phyloP scores from a whole-genome alignment of 1,140 invertebrate genomes.

The Philopotamus ludificatus region DNA sequence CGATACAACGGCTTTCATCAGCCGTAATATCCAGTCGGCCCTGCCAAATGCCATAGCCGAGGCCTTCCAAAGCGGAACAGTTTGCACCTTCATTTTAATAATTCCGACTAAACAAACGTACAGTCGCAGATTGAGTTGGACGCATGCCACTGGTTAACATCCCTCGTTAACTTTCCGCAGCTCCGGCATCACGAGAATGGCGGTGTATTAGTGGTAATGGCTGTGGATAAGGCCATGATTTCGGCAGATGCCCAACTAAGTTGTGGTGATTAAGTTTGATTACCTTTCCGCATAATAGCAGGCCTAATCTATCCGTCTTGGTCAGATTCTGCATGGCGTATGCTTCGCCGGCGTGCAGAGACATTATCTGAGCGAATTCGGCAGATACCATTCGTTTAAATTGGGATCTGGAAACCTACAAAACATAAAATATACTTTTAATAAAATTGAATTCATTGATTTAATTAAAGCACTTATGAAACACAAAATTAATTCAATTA shows the following conservation, averaged over 20 bases:
- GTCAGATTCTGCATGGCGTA: constrained; percentile 88
- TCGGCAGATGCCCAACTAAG: no score
- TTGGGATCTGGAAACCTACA: constrained; percentile 69
- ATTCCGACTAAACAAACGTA: not conserved
- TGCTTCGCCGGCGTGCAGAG: constrained; percentile 79
- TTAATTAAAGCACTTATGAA: no score
- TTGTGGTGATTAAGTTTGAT: no score
- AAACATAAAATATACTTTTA: constrained; percentile 1
- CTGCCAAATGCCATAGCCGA: constrained; percentile 20
- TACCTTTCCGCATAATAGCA: constrained; percentile 77
- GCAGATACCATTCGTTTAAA: constrained; percentile 79
- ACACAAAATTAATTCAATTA: no score
- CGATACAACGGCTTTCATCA: constrained; percentile 16
- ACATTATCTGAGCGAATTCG: constrained; percentile 81
- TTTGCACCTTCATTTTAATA: not conserved
- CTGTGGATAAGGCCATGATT: no score
- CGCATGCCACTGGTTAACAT: not conserved
- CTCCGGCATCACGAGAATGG: not conserved
- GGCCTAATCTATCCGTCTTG: constrained; percentile 74
- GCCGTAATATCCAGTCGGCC: constrained; percentile 14
- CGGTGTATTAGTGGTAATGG: not conserved
- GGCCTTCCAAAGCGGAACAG: not conserved
- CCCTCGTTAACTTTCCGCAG: not conserved
- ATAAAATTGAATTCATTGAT: no score
- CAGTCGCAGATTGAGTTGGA: not conserved